Conservation (phyloP, 2,113 vertebrate genomes). For the Bos indicus region DNA sequence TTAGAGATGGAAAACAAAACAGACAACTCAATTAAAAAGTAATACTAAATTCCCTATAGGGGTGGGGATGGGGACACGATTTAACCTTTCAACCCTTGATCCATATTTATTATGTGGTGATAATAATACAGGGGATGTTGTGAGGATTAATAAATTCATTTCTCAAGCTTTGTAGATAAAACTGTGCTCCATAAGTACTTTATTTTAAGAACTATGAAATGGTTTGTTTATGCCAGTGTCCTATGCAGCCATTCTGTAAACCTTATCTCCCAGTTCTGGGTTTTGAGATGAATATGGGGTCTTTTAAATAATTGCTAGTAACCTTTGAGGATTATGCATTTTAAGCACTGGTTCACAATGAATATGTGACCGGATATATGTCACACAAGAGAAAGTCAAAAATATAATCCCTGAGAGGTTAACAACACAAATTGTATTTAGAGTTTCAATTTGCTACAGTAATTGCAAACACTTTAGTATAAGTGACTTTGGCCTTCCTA, state of each 20-base stretch:
- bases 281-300: constrained; percentile 61
- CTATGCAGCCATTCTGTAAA: constrained; percentile 41
- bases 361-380: constrained; percentile 69
- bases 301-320: constrained; percentile 47
- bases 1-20: neutral
- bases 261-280: constrained; percentile 57
- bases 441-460: constrained; percentile 69
- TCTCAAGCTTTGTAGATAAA: constrained; percentile 70
- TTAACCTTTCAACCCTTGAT: constrained; percentile 64
- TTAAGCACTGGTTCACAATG: constrained; percentile 68
- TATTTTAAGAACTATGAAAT: constrained; percentile 56
- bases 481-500: constrained; percentile 38
- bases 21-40: constrained; percentile 33
- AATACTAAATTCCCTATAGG: neutral
- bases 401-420: constrained; percentile 69
- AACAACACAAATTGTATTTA: constrained; percentile 68
- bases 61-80: neutral
- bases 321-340: constrained; percentile 71
- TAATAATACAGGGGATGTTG: constrained; percentile 47
- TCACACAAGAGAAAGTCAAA: constrained; percentile 67
- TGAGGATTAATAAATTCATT: constrained; percentile 70
- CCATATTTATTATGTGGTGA: constrained; percentile 60
- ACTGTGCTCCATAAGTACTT: constrained; percentile 54
- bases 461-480: constrained; percentile 52
- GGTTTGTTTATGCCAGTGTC: constrained; percentile 62